Base-by-base conservation (phyloP, 2,888 invertebrate species). In the Xanthia icteritia region DNA sequence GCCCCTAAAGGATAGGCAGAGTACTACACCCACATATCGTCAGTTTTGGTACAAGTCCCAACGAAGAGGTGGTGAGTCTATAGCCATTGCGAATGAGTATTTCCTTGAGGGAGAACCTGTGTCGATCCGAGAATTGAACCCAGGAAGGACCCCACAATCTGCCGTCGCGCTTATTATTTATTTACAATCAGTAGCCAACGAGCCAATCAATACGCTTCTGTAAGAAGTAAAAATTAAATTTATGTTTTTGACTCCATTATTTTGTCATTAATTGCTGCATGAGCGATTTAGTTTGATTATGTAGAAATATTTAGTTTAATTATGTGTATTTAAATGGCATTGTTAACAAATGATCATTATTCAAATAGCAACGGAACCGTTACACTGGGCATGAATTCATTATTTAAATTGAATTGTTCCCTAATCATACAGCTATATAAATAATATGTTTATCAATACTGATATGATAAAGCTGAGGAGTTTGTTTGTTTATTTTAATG, bases 311-410 rank as follows among this genome's bases (percentile, higher is more conserved):
- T 5, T 39, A 42, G 42, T 42, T 42, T 2, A 39, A 39, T 39
- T 39, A 39, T 39, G 9, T 42, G 9, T 42, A 48, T 31, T 51
- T 61, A 74, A 61, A 48, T 51, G 58, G 27, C n/a, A 23, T 51
- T 17, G n/a, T 15, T 51, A 42, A 60, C 31, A n/a, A 61, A 48
- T 51, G 27, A 42, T 74, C 20, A 76, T 42, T 75, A 76, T 63
- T 76, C 23, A 42, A 74, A 45, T 31, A 31, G n/a, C 31, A n/a
- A 31, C 42, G n/a, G 42, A 20, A 42, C 6, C 20, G 76, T 23
- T 27, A 58, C n/a, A 70, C 1, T 31, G 54, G 31, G 2, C 20
- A 17, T 5, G 61, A 5, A 45, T 76, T 76, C 5, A 36, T 76
- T 63, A 42, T 17, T 54, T 15, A 76, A 75, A 76, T 60, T n/a